Evolutionary conservation across 2,113 vertebrate genomes (phyloP).

Genomic region (Phoxinus phoxinus): DNA sequence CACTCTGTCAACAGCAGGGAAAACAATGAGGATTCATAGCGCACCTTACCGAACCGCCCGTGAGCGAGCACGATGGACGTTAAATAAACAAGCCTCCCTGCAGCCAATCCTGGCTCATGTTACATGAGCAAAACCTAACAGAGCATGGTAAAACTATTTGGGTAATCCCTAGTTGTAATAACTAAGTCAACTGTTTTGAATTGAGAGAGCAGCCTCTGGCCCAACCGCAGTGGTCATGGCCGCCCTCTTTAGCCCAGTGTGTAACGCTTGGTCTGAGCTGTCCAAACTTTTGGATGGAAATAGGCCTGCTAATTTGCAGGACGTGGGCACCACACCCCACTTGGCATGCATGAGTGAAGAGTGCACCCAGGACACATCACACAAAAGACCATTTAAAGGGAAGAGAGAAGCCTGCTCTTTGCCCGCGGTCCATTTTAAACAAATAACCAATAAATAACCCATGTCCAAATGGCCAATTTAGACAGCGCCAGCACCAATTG

Average conservation of each 20-base stretch:
- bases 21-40: conserved; percentile 44
- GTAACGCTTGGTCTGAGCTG: conserved; percentile 65
- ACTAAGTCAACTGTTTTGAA: conserved; percentile 75
- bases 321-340: conserved; percentile 61
- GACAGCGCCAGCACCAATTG: not conserved
- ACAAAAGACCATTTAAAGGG: conserved; percentile 45
- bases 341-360: conserved; percentile 71
- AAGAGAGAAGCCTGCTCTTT: conserved; percentile 61
- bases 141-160: conserved; percentile 72
- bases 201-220: conserved; percentile 66
- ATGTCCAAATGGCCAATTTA: conserved; percentile 61
- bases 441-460: conserved; percentile 67
- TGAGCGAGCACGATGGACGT: conserved; percentile 17
- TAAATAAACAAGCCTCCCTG: conserved; percentile 56
- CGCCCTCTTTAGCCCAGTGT: conserved; percentile 53
- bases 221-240: conserved; percentile 48
- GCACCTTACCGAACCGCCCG: conserved; percentile 29
- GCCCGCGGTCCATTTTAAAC: conserved; percentile 68
- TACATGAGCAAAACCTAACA: conserved; percentile 60
- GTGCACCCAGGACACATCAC: conserved; percentile 58
- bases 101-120: conserved; percentile 60
- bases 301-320: conserved; percentile 78
- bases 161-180: conserved; percentile 71
- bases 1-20: conserved; percentile 32
- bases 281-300: conserved; percentile 76